These are phyloP conservation scores for Wasmannia auropunctata DNA, from an alignment of 1,140 invertebrate genomes.

Conservation along the genomic window DNA sequence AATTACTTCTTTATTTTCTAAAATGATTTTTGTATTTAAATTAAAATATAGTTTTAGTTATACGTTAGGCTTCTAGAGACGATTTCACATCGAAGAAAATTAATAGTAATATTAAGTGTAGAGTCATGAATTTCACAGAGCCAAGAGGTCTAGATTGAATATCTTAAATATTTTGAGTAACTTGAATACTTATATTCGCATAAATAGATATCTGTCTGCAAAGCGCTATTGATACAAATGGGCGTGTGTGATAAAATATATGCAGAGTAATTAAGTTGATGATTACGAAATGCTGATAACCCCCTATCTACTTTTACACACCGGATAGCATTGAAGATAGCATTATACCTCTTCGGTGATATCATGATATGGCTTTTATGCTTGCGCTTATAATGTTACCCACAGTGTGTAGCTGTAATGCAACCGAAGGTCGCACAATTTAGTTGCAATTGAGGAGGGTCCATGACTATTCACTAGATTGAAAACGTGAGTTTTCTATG, in stretches of 20 bases:
- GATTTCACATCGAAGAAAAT: not conserved
- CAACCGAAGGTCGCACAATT: not conserved
- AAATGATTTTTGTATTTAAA: not conserved
- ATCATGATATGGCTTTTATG: not conserved
- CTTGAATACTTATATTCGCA: not conserved
- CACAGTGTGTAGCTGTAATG: not conserved
- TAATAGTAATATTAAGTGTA: not conserved
- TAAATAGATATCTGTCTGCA: not conserved
- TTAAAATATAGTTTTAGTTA: not conserved
- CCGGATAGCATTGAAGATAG: not conserved
- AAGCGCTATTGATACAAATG: not conserved
- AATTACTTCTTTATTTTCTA: not conserved
- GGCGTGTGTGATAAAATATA: conserved; percentile 23
- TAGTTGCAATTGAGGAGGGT: not conserved
- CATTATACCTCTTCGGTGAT: not conserved
- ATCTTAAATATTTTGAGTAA: no score
- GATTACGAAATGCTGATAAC: not conserved
- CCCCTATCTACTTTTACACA: not conserved
- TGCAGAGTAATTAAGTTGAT: not conserved
- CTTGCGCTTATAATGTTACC: not conserved
- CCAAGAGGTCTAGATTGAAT: not conserved
- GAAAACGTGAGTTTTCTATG: not conserved
- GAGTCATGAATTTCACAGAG: not conserved
- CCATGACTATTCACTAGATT: not conserved
- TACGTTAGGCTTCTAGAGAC: not conserved